Conservation (phyloP, 37 sponge, comb jelly and placozoan genomes). For the Mnemiopsis leidyi region DNA sequence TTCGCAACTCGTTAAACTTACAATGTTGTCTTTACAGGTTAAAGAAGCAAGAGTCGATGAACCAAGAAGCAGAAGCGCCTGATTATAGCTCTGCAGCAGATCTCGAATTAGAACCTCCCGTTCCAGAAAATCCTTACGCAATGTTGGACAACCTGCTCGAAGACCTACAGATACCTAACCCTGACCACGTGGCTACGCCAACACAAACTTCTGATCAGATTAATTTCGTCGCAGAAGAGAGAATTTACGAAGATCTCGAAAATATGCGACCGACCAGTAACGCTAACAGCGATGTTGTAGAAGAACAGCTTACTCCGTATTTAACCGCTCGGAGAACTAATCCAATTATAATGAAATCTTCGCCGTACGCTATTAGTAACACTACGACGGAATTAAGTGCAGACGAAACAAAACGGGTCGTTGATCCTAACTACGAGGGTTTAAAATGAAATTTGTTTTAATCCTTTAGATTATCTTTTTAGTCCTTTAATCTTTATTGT, state of each 20-base stretch:
- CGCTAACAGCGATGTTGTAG: not conserved
- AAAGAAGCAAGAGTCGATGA: not conserved
- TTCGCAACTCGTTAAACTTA: no score
- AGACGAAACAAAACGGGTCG: not conserved
- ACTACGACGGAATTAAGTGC: not conserved
- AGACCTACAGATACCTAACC: constrained; percentile 23
- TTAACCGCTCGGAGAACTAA: not conserved
- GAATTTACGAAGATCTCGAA: constrained; percentile 33
- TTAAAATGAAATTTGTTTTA: not conserved
- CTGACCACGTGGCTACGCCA: not conserved
- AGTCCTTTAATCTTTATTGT: no score
- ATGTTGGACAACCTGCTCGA: constrained; percentile 25
- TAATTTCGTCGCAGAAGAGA: not conserved
- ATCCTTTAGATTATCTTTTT: not conserved
- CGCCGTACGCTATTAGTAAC: constrained; percentile 33
- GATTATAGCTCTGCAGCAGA: not conserved
- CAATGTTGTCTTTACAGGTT: not conserved
- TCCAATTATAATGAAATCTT: constrained; percentile 30
- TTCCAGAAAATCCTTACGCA: constrained; percentile 62
- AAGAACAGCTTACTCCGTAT: not conserved
- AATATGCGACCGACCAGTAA: not conserved
- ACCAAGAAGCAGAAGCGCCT: not conserved
- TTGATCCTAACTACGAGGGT: not conserved
- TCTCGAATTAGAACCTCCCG: constrained; percentile 21
- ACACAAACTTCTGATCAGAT: not conserved